Evolutionary conservation across 1,140 invertebrate species (phyloP).

Genomic region (Conus betulinus): DNA sequence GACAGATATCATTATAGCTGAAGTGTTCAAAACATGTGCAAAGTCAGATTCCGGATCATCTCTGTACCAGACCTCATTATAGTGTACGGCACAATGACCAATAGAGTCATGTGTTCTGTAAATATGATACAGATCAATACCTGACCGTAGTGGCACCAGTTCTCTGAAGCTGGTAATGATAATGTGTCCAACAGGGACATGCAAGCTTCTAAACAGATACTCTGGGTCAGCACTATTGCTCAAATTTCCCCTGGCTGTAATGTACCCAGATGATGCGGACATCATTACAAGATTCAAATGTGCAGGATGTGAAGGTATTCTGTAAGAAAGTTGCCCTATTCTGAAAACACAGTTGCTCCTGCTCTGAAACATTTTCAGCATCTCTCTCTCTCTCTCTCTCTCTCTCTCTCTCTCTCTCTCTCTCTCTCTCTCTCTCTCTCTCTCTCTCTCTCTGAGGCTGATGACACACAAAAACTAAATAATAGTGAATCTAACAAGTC

Average conservation of each 20-base stretch:
- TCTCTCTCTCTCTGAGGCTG: too few relatives aligned
- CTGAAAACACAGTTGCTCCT: too few relatives aligned
- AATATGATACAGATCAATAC: background rate
- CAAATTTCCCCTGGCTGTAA: background rate
- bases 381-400: too few relatives aligned
- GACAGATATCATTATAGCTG: background rate
- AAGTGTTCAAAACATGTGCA: background rate
- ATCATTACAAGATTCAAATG: background rate
- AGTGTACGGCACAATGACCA: background rate
- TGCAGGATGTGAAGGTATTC: too few relatives aligned
- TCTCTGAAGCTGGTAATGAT: background rate
- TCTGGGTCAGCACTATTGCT: background rate
- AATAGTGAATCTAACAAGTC: too few relatives aligned
- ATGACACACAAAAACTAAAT: too few relatives aligned
- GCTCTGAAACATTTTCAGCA: too few relatives aligned
- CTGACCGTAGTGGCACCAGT: background rate
- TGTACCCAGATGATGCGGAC: background rate
- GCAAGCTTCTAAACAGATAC: background rate
- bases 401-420: too few relatives aligned
- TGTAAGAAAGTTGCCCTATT: too few relatives aligned
- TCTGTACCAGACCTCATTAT: background rate
- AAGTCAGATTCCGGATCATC: background rate
- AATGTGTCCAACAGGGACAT: background rate
- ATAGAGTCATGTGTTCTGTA: background rate
- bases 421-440: too few relatives aligned